A percentile compares a stretch with the other conserved stretches of the same genome.
phyloP scores from a whole-genome alignment of 1,140 invertebrate genomes.

The Bilobella aurantiaca region DNA sequence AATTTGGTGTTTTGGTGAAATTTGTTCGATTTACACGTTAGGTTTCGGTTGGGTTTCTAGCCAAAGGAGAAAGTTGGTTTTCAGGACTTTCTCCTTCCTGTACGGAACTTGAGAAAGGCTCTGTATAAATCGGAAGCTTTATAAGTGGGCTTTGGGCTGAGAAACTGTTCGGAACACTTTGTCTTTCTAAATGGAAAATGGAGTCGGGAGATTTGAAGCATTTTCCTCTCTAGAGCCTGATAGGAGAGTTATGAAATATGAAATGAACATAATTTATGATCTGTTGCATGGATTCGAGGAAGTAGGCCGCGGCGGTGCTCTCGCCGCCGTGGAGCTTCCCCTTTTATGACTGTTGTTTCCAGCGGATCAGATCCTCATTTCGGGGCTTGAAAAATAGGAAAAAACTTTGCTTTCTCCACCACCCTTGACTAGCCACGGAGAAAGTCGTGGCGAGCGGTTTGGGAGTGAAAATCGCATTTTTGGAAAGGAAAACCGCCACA shows the following conservation, averaged over 20 bases:
- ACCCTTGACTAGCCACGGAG: neutral
- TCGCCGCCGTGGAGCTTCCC: neutral
- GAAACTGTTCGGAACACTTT: neutral
- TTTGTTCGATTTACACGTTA: no score
- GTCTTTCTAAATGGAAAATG: constrained; percentile 2
- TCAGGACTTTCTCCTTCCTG: no score
- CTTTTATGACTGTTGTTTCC: neutral
- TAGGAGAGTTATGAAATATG: neutral
- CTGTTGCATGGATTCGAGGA: neutral
- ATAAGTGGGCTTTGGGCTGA: no score
- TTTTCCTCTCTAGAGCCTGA: neutral
- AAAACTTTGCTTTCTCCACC: neutral
- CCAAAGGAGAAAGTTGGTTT: no score
- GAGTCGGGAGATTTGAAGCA: no score
- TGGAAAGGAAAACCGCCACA: neutral
- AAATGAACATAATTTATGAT: constrained; percentile 7
- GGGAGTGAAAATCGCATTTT: neutral
- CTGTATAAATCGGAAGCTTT: no score
- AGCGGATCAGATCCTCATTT: neutral
- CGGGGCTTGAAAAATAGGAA: neutral
- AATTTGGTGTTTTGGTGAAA: no score
- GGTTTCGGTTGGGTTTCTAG: no score
- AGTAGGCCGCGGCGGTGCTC: neutral
- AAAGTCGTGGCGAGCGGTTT: neutral
- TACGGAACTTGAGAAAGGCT: no score